Conservation (phyloP, 2,113 vertebrate species). For the Anseranas semipalmata region DNA sequence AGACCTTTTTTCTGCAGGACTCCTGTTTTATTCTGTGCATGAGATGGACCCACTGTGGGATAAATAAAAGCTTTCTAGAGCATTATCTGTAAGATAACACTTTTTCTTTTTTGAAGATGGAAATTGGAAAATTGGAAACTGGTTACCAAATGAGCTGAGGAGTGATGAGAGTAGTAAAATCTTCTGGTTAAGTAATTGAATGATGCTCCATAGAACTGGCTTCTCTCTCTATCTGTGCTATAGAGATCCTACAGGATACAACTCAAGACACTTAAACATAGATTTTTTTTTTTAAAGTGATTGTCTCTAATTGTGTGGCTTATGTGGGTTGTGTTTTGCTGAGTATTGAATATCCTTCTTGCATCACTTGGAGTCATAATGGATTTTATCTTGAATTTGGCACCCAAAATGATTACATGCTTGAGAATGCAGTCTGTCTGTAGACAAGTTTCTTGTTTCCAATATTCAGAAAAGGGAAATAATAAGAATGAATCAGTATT, state of each 20-base stretch:
- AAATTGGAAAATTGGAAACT: not conserved
- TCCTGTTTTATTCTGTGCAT: conserved; percentile 2
- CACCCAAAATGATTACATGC: not conserved
- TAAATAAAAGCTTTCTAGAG: conserved; percentile 45
- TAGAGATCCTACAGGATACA: not conserved
- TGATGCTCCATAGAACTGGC: not conserved
- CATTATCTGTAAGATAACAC: conserved; percentile 9
- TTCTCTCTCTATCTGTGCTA: not conserved
- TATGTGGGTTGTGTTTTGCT: not conserved
- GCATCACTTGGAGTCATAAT: not conserved
- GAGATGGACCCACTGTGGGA: conserved; percentile 15
- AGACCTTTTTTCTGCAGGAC: not conserved
- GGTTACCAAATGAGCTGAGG: not conserved
- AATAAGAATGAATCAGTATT: not conserved
- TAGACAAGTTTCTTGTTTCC: not conserved
- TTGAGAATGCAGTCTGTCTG: not conserved
- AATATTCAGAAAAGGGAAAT: not conserved
- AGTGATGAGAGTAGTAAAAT: not conserved
- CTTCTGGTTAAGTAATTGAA: not conserved
- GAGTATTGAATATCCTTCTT: not conserved
- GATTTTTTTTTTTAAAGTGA: not conserved
- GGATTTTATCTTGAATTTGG: not conserved
- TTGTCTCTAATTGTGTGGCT: not conserved
- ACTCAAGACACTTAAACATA: not conserved
- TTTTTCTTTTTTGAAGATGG: not conserved